A percentile compares a stretch with the other conserved stretches of the same genome.
These are phyloP conservation scores for Petrolisthes cinctipes DNA, from an alignment of 2,888 invertebrate species.

Conservation along the genomic window DNA sequence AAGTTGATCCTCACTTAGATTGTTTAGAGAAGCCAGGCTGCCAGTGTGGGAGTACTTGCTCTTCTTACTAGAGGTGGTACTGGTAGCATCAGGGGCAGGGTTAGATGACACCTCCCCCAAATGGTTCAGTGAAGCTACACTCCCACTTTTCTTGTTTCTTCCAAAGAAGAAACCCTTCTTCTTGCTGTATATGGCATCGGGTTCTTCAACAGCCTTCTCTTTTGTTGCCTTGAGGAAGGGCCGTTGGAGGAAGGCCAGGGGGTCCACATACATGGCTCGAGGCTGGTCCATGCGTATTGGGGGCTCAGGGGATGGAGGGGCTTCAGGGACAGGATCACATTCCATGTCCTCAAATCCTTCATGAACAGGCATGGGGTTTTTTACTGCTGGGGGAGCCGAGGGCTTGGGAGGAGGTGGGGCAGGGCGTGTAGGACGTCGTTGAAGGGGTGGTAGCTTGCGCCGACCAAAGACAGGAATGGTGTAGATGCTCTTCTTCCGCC, in stretches of 20 bases:
- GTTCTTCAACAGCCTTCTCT: constrained; percentile 52
- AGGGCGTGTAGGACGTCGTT: constrained; percentile 63
- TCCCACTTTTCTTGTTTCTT: constrained; percentile 56
- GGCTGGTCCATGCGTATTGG: constrained; percentile 58
- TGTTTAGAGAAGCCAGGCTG: constrained; percentile 64
- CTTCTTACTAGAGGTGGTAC: constrained; percentile 42
- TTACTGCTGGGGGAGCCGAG: constrained; percentile 41
- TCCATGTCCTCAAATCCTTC: constrained; percentile 57
- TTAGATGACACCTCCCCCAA: constrained; percentile 39
- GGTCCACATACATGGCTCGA: constrained; percentile 65
- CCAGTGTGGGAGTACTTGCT: constrained; percentile 59
- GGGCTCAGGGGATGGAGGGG: constrained; percentile 63
- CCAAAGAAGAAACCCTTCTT: constrained; percentile 63
- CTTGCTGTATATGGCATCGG: constrained; percentile 61
- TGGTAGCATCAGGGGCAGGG: constrained; percentile 56
- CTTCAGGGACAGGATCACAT: constrained; percentile 65
- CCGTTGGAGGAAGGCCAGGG: constrained; percentile 61
- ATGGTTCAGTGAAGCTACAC: constrained; percentile 61
- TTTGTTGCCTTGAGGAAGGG: constrained; percentile 56
- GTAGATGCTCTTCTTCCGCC: constrained; percentile 64
- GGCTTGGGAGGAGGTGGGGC: constrained; percentile 64
- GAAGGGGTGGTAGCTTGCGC: constrained; percentile 52
- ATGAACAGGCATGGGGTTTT: constrained; percentile 53
- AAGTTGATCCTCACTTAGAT: constrained; percentile 59
- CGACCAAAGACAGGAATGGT: constrained; percentile 62